Evolutionary conservation across 2,113 vertebrate species (phyloP), one percentile per base, ranked within the genome.

Genomic region (Ascaphus truei): DNA sequence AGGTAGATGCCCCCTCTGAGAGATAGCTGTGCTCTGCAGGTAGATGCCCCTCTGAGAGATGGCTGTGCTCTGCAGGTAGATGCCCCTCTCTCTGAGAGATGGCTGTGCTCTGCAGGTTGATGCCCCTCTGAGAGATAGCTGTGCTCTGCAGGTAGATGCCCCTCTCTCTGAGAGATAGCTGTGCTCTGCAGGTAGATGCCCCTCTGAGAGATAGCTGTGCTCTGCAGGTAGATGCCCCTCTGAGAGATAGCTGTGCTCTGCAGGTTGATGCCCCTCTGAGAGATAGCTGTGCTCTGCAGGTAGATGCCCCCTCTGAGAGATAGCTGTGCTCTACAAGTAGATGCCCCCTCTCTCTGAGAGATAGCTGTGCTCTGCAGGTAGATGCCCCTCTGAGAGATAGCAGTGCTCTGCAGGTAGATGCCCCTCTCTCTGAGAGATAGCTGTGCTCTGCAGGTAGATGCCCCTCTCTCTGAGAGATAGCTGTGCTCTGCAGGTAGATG

Each of bases 1-100:
- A 22, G 6, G 31, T 7, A 34, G 2, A 15, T 11, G 9, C 7
- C 1, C 52, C 84, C 85, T 91, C 95, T 98, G 78, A 79, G 50
- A 25, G 1, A 16, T 1, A 4, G 20, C 3, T 3, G 1, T 68
- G 16, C 15, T 3, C n/a, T n/a, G n/a, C n/a, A n/a, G n/a, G n/a
- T n/a, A n/a, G n/a, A n/a, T 4, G 5, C 7, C n/a, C n/a, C 5
- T 53, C 1, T 31, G 16, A 67, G 55, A 62, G 41, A 55, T 23
- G n/a, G 13, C 36, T 41, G 9, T 55, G 3, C 2, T 56, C 31
- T 16, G 20, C 1, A 22, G 6, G 31, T 7, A 34, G 2, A 15
- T 11, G 9, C 7, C 1, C 11, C n/a, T 13, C 10, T n/a, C n/a
- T n/a, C n/a, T 98, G 78, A 79, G 50, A 25, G 1, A 16, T 1